Base-by-base conservation (phyloP, 2,888 invertebrate genomes). In the Embidobia sp. region DNA sequence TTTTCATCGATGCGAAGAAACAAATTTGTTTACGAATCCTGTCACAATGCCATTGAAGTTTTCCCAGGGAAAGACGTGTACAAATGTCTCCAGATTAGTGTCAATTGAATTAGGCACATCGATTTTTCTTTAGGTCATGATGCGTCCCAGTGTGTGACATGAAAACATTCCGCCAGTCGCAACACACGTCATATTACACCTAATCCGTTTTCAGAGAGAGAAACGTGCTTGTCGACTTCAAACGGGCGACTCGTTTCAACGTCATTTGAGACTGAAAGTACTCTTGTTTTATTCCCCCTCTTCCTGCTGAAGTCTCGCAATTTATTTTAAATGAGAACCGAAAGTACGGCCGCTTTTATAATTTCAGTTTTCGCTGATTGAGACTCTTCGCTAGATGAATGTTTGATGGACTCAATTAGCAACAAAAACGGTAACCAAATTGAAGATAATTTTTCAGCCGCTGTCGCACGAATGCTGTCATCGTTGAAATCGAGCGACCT, bases 51-150 rank as follows among this genome's bases (percentile, higher is more conserved):
- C 3, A 7, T 46, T 46, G 8, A 4, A 31, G 29, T 35, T 26
- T 31, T 44, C 8, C 40, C 44, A 19, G 55, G 53, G 8, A 40
- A 57, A 53, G 6, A 4, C 31, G 46, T 15, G 53, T 46, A 11
- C 49, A 31, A 33, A 51, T 29, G 35, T 31, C 49, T 26, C 19
- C n/a, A 13, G 48, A 67, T 74, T 74, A 74, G 55, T 74, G 74
- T 61, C 74, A 74, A 53, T 53, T 59, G 66, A 61, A 74, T 74
- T 74, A 74, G 49, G 46, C 31, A 13, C 15, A 74, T 74, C 40
- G 74, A 74, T 74, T 74, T 66, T 67, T 61, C 59, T 42, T 49
- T 33, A 51, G 73, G 73, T 64, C 73, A 49, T 64, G 11, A 48
- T 40, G 37, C 19, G 44, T 46, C 7, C 51, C 18, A 48, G 29